Evolutionary conservation across 2,888 invertebrate genomes (phyloP).

Genomic region (Ormyrus labotus): DNA sequence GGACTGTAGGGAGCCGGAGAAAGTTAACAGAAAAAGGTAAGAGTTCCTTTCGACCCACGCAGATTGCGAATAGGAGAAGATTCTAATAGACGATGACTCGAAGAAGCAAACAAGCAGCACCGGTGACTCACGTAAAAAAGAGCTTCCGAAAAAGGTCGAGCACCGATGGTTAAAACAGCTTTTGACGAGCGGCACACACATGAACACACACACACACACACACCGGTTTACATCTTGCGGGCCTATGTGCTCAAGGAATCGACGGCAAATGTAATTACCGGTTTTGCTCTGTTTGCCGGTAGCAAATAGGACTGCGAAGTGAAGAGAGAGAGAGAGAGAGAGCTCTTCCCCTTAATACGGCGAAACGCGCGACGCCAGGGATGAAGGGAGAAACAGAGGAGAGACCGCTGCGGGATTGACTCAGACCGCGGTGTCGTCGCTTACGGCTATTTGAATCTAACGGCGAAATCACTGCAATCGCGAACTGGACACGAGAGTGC

Average conservation of each 20-base stretch:
- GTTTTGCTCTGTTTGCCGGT: constrained; percentile 68
- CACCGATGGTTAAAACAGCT: too few relatives aligned
- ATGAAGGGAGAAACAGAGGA: not conserved
- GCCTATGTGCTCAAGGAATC: constrained; percentile 69
- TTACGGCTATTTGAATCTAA: constrained; percentile 47
- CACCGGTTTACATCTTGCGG: not conserved
- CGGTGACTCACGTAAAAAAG: too few relatives aligned
- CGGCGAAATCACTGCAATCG: constrained; percentile 33
- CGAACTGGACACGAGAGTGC: constrained; percentile 29
- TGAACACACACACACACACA: too few relatives aligned
- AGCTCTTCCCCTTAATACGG: constrained; percentile 62
- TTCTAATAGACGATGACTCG: too few relatives aligned
- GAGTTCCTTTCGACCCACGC: too few relatives aligned
- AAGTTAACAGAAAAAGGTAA: too few relatives aligned
- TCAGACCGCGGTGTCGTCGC: constrained; percentile 37
- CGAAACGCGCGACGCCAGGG: constrained; percentile 60
- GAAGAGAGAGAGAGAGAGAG: not conserved
- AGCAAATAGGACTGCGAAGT: constrained; percentile 63
- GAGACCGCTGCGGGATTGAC: constrained; percentile 10
- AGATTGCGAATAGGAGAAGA: too few relatives aligned
- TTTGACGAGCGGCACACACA: too few relatives aligned
- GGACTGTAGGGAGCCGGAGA: too few relatives aligned
- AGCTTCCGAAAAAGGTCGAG: too few relatives aligned
- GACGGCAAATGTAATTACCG: constrained; percentile 73
- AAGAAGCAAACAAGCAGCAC: too few relatives aligned